Base-by-base conservation (phyloP, 2,113 vertebrate genomes). In the Sinocyclocheilus anophthalmus region DNA sequence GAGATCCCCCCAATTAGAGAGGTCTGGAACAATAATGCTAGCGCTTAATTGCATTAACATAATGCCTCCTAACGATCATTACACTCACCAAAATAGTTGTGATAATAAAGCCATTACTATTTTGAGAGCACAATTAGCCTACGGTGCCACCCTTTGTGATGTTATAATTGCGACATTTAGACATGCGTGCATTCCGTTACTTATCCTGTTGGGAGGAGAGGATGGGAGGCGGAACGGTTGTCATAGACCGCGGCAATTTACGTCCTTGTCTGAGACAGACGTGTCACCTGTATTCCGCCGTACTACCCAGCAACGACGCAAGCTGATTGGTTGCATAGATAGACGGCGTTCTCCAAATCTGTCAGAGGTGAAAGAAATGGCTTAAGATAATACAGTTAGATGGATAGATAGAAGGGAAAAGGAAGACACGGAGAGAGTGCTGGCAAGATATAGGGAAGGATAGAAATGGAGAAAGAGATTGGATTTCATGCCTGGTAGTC, bases 401-500 rank as follows among this genome's bases (percentile, higher is more conserved):
- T 73, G 76, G 77, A 89, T 84, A 76, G 81, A 88, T 73, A 84
- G 85, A 92, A 84, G 89, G 90, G 89, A 90, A 75, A 91, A 85
- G 89, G 89, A 90, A 89, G 77, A 90, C 81, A 90, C 72, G 84
- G 83, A 87, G 89, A 90, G 48, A 86, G 78, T 73, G 70, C 72
- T 59, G 88, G 88, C 88, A 85, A 88, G 70, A 83, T 82, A 85
- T 33, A 72, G 70, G 76, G 75, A 76, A 57, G 30, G 84, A 81
- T 83, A 85, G 85, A 84, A 80, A 86, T 88, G 73, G 91, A 90
- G 83, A 92, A 91, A 93, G 92, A 93, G 94, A 95, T 96, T 95
- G 94, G 93, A 94, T 95, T 95, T 95, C 94, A 97, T 95, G 94
- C 93, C 93, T 96, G 95, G 90, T 94, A 96, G 93, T 96, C 93